phyloP scores from a whole-genome alignment of 2,113 vertebrate genomes.

The Procavia capensis region DNA sequence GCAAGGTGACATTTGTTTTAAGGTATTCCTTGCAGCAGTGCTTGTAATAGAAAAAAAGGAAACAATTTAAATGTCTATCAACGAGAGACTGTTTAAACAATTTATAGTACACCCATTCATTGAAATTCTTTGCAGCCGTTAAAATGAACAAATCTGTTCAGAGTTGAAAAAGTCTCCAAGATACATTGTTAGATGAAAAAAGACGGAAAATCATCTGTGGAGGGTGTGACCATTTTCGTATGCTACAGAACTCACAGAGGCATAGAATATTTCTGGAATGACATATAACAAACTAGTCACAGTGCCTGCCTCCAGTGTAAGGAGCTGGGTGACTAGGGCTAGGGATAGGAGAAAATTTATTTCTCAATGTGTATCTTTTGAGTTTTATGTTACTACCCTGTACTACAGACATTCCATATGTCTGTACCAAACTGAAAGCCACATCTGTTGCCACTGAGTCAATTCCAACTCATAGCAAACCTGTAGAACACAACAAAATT shows the following conservation, averaged over 20 bases:
- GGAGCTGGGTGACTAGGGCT: background rate
- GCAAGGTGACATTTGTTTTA: conserved; percentile 43
- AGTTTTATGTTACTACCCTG: background rate
- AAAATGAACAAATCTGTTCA: conserved; percentile 42
- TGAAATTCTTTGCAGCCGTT: conserved; percentile 49
- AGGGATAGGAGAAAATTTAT: background rate
- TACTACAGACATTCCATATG: too few species aligned
- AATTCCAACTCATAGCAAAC: too few species aligned
- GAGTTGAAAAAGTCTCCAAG: conserved; percentile 57
- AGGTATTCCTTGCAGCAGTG: conserved; percentile 5
- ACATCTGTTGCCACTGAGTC: too few species aligned
- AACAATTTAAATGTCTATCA: conserved; percentile 38
- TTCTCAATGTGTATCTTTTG: background rate
- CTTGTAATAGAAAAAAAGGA: background rate
- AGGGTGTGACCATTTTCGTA: background rate
- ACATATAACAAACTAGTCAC: background rate
- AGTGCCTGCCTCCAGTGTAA: background rate
- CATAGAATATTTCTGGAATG: conserved; percentile 16
- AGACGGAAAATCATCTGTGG: background rate
- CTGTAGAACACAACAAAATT: too few species aligned
- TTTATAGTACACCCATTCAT: background rate
- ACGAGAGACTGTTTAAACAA: conserved; percentile 45
- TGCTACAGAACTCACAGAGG: background rate
- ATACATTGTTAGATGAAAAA: conserved; percentile 30
- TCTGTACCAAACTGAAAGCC: too few species aligned